Evolutionary conservation across 2,888 invertebrate species (phyloP).

Genomic region (Pandemis cinnamomeana): DNA sequence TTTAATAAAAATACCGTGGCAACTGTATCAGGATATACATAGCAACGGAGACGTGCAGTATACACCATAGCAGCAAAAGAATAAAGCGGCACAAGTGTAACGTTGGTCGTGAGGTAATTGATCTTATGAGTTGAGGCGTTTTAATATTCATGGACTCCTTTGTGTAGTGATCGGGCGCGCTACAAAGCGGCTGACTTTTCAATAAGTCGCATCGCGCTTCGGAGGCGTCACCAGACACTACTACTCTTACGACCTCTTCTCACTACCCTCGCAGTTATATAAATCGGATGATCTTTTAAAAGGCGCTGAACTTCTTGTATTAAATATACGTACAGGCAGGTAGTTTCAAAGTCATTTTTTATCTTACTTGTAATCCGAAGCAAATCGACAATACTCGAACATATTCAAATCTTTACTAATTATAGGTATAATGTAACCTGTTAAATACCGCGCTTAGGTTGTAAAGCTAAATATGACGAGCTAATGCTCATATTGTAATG

Average conservation of each 20-base stretch:
- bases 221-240: slow-evolving; percentile 30
- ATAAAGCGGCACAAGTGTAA: slow-evolving; percentile 12
- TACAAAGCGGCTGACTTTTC: slow-evolving; percentile 53
- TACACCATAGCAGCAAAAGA: background rate
- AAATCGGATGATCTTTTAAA: slow-evolving; percentile 2
- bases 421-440: background rate
- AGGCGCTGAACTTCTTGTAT: slow-evolving; percentile 1
- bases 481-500: slow-evolving; percentile 74
- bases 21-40: too few relatives aligned
- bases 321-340: slow-evolving; percentile 5
- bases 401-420: background rate
- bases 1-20: too few relatives aligned
- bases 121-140: slow-evolving; percentile 63
- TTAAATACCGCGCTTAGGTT: slow-evolving; percentile 3
- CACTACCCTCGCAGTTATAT: background rate
- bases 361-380: too few relatives aligned
- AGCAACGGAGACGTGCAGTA: background rate
- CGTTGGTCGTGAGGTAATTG: slow-evolving; percentile 59
- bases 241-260: slow-evolving; percentile 9
- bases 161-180: slow-evolving; percentile 51
- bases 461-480: slow-evolving; percentile 42
- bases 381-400: background rate
- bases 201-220: slow-evolving; percentile 46
- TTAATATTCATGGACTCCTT: slow-evolving; percentile 75
- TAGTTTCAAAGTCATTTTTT: background rate